Percentiles rank a stretch among this genome's conserved stretches.
phyloP scores from a whole-genome alignment of 2,113 vertebrate genomes.

The Poeciliopsis occidentalis region DNA sequence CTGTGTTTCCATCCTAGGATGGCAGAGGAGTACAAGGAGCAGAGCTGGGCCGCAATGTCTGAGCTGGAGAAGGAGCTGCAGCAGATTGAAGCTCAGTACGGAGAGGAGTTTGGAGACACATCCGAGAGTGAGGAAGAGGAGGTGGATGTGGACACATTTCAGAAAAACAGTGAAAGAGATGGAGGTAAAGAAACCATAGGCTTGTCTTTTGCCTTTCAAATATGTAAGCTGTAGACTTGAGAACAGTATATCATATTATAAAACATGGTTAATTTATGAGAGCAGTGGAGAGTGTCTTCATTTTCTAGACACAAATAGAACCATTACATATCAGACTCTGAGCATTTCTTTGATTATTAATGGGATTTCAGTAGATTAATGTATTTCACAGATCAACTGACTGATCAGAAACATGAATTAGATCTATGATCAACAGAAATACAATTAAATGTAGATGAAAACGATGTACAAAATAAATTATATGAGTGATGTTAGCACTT shows the following conservation, averaged over 20 bases:
- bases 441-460: neutral
- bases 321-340: no score
- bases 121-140: slow-evolving; percentile 81
- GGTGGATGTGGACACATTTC: slow-evolving; percentile 56
- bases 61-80: slow-evolving; percentile 91
- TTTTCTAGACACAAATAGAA: no score
- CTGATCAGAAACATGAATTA: no score
- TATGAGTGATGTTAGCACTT: no score
- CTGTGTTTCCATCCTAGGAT: slow-evolving; percentile 74
- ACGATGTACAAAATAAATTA: no score
- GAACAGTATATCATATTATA: neutral
- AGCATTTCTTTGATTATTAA: no score
- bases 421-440: neutral
- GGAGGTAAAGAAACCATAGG: slow-evolving; percentile 41
- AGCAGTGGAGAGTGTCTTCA: no score
- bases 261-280: no score
- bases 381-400: no score
- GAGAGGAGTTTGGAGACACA: slow-evolving; percentile 90
- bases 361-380: no score
- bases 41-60: slow-evolving; percentile 93
- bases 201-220: neutral
- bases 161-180: slow-evolving; percentile 42
- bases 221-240: neutral
- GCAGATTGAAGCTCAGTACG: slow-evolving; percentile 94
- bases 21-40: slow-evolving; percentile 91